Base-by-base conservation (phyloP, 2,888 invertebrate genomes). In the Nomada hirtipes region DNA sequence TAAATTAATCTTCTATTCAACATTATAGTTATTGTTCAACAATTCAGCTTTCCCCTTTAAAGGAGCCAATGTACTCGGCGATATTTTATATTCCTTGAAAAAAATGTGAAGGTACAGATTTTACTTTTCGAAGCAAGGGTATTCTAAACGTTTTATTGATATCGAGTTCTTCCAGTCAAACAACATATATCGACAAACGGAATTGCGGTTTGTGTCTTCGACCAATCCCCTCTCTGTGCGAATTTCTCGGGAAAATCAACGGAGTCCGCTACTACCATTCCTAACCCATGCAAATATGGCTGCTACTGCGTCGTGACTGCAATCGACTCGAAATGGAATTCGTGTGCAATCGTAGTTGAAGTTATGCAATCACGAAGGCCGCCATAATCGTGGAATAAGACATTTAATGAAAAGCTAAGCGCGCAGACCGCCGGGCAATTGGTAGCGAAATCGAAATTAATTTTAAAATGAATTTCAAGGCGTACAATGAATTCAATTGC, bases 241-340 rank as follows among this genome's bases (percentile, higher is more conserved):
- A 88, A 86, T 88, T 88, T 88, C 88, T 87, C 88, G 85, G 87
- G 15, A 88, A 91, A 88, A 87, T 87, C 86, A 82, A 88, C 86
- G 84, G 86, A 89, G 88, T 87, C 90, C 78, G 78, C 82, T 86
- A 85, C 82, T 83, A 84, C 82, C 80, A 84, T 76, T 87, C 81
- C 88, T 86, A 87, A 89, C 86, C 88, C 88, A 86, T 87, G 82
- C 90, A 91, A 92, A 91, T 89, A 92, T 91, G 89, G 90, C 91
- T 88, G 85, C 89, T 84, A 89, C 84, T 79, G 79, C 84, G 82
- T 84, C 87, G 86, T 82, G 84, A 86, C 87, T 86, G 70, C 84
- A 84, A 87, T 87, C 86, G 82, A 86, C 86, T 86, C 77, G 79
- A 87, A 87, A 87, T 87, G 84, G 84, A 87, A 87, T 87, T 87